Conservation (phyloP, 2,797 vertebrate species). For the Pampus argenteus region DNA sequence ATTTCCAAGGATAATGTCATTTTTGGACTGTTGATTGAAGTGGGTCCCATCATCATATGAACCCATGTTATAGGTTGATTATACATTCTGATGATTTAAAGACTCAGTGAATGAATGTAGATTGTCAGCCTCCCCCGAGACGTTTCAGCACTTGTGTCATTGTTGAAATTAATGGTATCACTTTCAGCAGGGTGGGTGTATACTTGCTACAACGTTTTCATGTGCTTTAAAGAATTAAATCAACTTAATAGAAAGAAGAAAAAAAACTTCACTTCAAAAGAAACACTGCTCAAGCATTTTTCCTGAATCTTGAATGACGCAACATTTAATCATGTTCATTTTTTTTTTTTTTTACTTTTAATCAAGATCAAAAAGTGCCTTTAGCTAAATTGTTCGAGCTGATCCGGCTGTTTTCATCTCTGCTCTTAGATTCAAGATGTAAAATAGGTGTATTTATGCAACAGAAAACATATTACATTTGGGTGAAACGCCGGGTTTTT, state of each 20-base stretch:
- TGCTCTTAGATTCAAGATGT: neutral
- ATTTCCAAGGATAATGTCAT: neutral
- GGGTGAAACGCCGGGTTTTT: constrained; percentile 28
- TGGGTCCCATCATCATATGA: constrained; percentile 7
- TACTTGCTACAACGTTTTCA: constrained; percentile 38
- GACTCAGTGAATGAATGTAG: constrained; percentile 43
- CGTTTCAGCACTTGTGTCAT: constrained; percentile 66
- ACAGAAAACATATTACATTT: constrained; percentile 1
- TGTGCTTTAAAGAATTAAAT: constrained; percentile 45
- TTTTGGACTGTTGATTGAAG: neutral
- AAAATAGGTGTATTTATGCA: neutral
- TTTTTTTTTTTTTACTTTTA: constrained; percentile 36
- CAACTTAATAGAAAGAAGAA: constrained; percentile 32
- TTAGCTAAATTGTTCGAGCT: constrained; percentile 24
- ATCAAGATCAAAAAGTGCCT: constrained; percentile 31
- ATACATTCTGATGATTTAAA: constrained; percentile 51
- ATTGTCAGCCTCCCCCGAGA: constrained; percentile 44
- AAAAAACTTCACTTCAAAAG: constrained; percentile 37
- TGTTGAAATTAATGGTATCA: constrained; percentile 59
- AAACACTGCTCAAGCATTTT: constrained; percentile 51
- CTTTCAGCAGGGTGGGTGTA: constrained; percentile 31
- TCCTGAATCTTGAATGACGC: constrained; percentile 13
- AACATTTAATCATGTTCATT: constrained; percentile 69
- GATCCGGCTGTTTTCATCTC: constrained; percentile 38
- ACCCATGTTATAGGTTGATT: constrained; percentile 29